Evolutionary conservation across 2,113 vertebrate species (phyloP).

Genomic region (Nesospiza acunhae): DNA sequence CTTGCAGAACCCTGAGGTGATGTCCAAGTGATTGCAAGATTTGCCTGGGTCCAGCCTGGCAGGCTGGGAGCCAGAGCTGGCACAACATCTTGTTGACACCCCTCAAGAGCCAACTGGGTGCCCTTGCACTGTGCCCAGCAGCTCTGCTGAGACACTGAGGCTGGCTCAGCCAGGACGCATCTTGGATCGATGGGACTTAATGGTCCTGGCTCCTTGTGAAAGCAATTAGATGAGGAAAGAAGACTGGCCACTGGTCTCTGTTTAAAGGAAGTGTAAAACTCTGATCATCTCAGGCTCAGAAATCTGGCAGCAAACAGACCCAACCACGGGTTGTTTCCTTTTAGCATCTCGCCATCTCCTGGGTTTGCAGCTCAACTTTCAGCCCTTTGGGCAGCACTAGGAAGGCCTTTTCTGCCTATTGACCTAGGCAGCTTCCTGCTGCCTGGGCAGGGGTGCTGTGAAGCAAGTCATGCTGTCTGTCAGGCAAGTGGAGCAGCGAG

Average conservation of each 20-base stretch:
- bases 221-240: background rate
- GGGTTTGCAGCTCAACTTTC: background rate
- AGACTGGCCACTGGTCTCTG: background rate
- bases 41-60: background rate
- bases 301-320: background rate
- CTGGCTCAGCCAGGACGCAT: background rate
- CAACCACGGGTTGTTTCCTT: background rate
- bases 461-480: background rate
- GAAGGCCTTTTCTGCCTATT: background rate
- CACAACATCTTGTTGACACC: background rate
- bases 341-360: background rate
- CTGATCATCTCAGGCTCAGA: background rate
- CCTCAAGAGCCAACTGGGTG: background rate
- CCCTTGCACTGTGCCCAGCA: accelerated
- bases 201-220: background rate
- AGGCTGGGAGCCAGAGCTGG: background rate
- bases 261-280: background rate
- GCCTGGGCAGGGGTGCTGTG: background rate
- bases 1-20: background rate
- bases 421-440: background rate
- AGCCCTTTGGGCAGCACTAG: background rate
- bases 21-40: accelerated
- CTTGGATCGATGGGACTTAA: background rate
- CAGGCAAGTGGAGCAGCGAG: accelerated
- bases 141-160: background rate